Percentiles rank a stretch among this genome's conserved stretches.
Conservation (phyloP, 1,140 invertebrate species). For the Plutomurus gul region DNA sequence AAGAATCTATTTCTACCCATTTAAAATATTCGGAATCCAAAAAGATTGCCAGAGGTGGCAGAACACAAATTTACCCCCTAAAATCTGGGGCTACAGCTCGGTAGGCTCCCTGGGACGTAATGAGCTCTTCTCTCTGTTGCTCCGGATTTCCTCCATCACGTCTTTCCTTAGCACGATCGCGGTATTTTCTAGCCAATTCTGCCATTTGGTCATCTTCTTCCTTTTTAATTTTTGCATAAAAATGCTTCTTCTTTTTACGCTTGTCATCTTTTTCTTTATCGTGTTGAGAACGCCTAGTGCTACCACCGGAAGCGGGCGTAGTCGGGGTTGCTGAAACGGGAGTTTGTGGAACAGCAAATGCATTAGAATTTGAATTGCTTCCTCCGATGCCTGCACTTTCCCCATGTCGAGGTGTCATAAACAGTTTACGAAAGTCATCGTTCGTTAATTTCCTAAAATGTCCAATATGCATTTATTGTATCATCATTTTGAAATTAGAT, state of each 20-base stretch:
- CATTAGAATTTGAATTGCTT: slow-evolving; percentile 39
- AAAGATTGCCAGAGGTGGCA: too few relatives aligned
- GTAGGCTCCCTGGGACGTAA: slow-evolving; percentile 86
- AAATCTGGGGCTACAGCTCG: slow-evolving; percentile 89
- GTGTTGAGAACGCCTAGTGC: not conserved
- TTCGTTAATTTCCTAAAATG: slow-evolving; percentile 72
- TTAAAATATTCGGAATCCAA: not conserved
- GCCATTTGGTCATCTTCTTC: slow-evolving; percentile 95
- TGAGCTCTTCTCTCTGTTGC: slow-evolving; percentile 79
- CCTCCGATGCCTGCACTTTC: slow-evolving; percentile 22
- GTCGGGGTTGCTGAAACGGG: slow-evolving; percentile 43
- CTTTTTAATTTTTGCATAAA: slow-evolving; percentile 64
- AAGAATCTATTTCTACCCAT: not conserved
- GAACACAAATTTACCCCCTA: slow-evolving; percentile 41
- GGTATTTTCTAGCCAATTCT: slow-evolving; percentile 92
- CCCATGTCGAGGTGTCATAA: slow-evolving; percentile 83
- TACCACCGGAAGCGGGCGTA: not conserved
- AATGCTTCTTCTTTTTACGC: slow-evolving; percentile 53
- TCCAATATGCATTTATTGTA: not conserved
- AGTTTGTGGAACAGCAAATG: slow-evolving; percentile 39
- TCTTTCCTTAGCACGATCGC: slow-evolving; percentile 90
- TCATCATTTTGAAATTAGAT: not conserved
- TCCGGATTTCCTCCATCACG: slow-evolving; percentile 84
- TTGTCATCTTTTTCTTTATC: slow-evolving; percentile 50
- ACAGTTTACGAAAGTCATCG: slow-evolving; percentile 92